Percentiles rank a stretch among this genome's conserved stretches.
Evolutionary conservation across 2,113 vertebrate species (phyloP).

Genomic region (Spea multiplicata): DNA sequence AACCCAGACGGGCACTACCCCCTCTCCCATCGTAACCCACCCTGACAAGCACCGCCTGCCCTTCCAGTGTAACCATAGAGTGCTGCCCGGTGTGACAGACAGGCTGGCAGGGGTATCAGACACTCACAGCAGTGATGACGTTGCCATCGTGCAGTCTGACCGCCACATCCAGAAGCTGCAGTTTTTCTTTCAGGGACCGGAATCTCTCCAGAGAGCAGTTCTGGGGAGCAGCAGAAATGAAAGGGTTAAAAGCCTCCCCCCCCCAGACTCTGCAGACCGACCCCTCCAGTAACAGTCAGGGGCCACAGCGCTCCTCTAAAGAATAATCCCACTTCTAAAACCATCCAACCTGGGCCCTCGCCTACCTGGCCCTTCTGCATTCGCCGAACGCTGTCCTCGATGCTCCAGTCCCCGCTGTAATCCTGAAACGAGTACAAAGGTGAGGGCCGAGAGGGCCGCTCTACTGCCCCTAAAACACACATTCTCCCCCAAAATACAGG

Average conservation of each 20-base stretch:
- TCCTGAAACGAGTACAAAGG: constrained; percentile 66
- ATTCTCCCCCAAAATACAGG: neutral
- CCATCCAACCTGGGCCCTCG: neutral
- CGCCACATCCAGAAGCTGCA: constrained; percentile 83
- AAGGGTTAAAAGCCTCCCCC: neutral
- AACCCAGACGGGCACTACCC: too few relatives aligned
- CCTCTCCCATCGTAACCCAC: too few relatives aligned
- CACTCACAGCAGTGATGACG: constrained; percentile 86
- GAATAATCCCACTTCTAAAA: neutral
- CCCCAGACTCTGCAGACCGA: neutral
- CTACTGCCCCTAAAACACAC: neutral
- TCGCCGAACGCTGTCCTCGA: constrained; percentile 78
- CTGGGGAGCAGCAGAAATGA: constrained; percentile 52
- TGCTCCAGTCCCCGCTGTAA: constrained; percentile 81
- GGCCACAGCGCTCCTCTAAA: too few relatives aligned
- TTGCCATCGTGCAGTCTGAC: constrained; percentile 85
- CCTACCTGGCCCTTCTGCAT: constrained; percentile 89
- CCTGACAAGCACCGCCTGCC: too few relatives aligned
- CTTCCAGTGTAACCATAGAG: too few relatives aligned
- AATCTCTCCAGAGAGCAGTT: constrained; percentile 85
- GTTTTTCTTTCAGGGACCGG: constrained; percentile 87
- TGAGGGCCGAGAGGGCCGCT: neutral
- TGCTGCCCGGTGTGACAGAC: neutral
- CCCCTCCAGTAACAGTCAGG: too few relatives aligned
- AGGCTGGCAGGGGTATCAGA: too few relatives aligned